Evolutionary conservation across 2,797 vertebrate species (phyloP), one percentile per base, ranked within the genome.

Genomic region (Lacerta bilineata): DNA sequence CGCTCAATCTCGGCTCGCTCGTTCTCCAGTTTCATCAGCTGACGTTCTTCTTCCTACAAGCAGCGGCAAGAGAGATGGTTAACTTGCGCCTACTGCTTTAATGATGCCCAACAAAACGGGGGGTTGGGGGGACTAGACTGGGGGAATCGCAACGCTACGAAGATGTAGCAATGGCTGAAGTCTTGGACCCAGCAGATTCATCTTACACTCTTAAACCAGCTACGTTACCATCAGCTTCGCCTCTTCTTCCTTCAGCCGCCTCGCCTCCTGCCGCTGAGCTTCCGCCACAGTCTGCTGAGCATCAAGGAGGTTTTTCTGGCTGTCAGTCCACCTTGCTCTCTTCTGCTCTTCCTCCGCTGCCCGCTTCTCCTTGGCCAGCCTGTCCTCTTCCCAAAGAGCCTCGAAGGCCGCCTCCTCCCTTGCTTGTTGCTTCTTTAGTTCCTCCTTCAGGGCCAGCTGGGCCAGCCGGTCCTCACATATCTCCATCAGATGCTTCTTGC

Each of bases 361-460:
- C 0, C 93, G 94, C 64, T 96, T 95, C 39, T 97, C 97, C 92
- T 98, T 98, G 25, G 97, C 98, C 78, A 92, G 39, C 0, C 95
- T 91, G 1, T 98, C 98, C 9, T 96, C 96, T 81, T 98, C 97
- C 97, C 98, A 98, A 76, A 99, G 96, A 71, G 96, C 95, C 0
- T 94, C 92, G 29, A 98, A 96, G 89, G 97, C 87, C 87, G 83
- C 64, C 39, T 99, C 98, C 91, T 98, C 98, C 89, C 96, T 78
- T 92, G 93, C 80, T 80, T 92, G 92, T 72, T 92, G 95, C 87
- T 90, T 94, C 36, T 66, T 95, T 89, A 93, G 78, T 72, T 97
- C 95, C 91, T 97, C 89, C 0, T 95, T 96, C 29, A 94, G 91
- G 1, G 91, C 95, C 25, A 98, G 55, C 97, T 99, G 98, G 5